Conservation (phyloP, 2,113 vertebrate species). For the Bothrops jararaca region DNA sequence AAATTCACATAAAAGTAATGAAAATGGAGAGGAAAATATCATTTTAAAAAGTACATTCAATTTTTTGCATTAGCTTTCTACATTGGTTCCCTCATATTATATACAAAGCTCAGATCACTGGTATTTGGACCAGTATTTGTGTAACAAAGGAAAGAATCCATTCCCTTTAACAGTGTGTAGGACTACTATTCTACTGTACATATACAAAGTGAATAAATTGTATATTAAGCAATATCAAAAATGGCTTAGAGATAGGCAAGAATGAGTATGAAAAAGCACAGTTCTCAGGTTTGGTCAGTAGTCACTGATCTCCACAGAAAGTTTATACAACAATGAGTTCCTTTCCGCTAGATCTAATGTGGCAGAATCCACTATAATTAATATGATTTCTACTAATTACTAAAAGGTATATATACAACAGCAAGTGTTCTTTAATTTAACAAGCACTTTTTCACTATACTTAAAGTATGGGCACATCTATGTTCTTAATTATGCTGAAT, state of each 20-base stretch:
- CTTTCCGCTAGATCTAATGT: constrained; percentile 53
- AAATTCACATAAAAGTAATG: constrained; percentile 51
- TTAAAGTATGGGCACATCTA: constrained; percentile 58
- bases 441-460: constrained; percentile 54
- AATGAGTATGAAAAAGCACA: constrained; percentile 41
- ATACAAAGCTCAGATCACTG: constrained; percentile 59
- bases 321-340: constrained; percentile 39
- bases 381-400: constrained; percentile 52
- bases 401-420: constrained; percentile 44
- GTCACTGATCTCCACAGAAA: constrained; percentile 69
- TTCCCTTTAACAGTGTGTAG: constrained; percentile 71
- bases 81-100: constrained; percentile 54
- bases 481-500: constrained; percentile 54
- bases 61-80: constrained; percentile 56
- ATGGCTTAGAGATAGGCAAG: constrained; percentile 51
- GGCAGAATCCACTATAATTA: constrained; percentile 48
- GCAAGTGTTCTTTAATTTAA: constrained; percentile 25
- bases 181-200: constrained; percentile 47
- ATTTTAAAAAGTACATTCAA: constrained; percentile 61
- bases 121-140: constrained; percentile 61
- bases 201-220: neutral
- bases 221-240: constrained; percentile 47
- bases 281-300: constrained; percentile 70
- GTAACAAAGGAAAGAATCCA: constrained; percentile 48
- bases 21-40: constrained; percentile 54